These are phyloP conservation scores for Tupaia chinensis DNA, from an alignment of 2,113 vertebrate genomes.

Conservation along the genomic window DNA sequence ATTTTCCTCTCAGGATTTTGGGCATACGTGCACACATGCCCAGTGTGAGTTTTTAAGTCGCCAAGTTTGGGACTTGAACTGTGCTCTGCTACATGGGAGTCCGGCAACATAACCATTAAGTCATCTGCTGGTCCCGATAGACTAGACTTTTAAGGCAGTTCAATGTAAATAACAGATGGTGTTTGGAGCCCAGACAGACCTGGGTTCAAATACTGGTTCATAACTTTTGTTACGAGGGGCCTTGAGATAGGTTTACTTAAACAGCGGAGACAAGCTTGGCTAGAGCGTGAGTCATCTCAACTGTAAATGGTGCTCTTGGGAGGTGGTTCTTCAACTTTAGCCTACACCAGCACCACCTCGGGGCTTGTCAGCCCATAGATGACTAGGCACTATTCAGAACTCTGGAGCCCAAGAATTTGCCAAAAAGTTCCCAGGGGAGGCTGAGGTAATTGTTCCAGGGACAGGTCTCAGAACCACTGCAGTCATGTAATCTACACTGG, in stretches of 20 bases:
- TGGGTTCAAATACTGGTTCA: background rate
- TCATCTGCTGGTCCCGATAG: too few relatives aligned
- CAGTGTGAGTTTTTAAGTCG: too few relatives aligned
- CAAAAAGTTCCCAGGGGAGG: background rate
- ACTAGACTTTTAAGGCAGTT: background rate
- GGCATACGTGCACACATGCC: too few relatives aligned
- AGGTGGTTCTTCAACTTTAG: background rate
- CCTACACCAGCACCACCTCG: background rate
- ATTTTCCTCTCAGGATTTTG: too few relatives aligned
- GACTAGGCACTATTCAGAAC: background rate
- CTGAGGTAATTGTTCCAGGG: background rate
- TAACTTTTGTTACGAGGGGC: background rate
- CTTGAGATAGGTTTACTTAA: background rate
- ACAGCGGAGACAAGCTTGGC: too few relatives aligned
- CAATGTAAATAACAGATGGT: background rate
- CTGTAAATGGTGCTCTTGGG: background rate
- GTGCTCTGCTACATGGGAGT: too few relatives aligned
- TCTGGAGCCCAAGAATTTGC: background rate
- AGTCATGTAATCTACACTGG: background rate
- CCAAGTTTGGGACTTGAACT: too few relatives aligned
- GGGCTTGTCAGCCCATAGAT: background rate
- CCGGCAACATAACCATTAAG: too few relatives aligned
- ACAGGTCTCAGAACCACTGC: background rate
- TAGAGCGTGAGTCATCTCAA: background rate
- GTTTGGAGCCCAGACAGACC: background rate